phyloP scores from a whole-genome alignment of 1,140 invertebrate species.

The Hylaeus volcanicus region DNA sequence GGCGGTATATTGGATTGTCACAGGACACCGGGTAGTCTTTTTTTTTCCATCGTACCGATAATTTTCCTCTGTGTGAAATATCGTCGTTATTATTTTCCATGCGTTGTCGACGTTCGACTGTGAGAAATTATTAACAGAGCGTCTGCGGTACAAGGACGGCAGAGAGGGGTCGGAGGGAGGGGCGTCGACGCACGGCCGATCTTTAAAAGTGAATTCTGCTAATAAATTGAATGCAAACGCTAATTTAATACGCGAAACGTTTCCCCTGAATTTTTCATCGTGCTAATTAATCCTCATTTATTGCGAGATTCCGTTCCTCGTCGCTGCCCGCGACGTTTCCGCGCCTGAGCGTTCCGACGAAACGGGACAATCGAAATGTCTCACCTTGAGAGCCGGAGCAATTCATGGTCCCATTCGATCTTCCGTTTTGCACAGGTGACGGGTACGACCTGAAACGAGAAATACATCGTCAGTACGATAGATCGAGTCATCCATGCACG shows the following conservation, averaged over 20 bases:
- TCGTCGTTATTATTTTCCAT: slow-evolving; percentile 51
- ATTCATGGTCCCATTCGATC: slow-evolving; percentile 73
- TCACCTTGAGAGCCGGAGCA: slow-evolving; percentile 70
- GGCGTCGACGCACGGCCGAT: slow-evolving; percentile 18
- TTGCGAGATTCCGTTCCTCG: slow-evolving; percentile 21
- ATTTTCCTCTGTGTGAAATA: slow-evolving; percentile 40
- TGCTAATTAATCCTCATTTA: slow-evolving; percentile 54
- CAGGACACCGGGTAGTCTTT: slow-evolving; percentile 41
- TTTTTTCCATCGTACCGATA: slow-evolving; percentile 36
- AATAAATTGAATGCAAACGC: slow-evolving; percentile 62
- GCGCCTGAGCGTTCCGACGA: neutral
- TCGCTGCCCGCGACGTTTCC: too few species aligned
- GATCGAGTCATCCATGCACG: too few species aligned
- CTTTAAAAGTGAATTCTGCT: slow-evolving; percentile 55
- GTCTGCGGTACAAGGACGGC: neutral
- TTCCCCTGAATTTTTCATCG: slow-evolving; percentile 47
- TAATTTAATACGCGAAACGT: slow-evolving; percentile 61
- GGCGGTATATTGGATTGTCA: slow-evolving; percentile 59
- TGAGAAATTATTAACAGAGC: slow-evolving; percentile 53
- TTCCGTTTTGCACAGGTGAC: slow-evolving; percentile 77
- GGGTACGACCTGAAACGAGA: slow-evolving; percentile 74
- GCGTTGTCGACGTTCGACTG: slow-evolving; percentile 53
- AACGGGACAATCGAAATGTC: neutral
- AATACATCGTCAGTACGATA: neutral
- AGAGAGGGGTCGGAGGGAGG: neutral